Conservation (phyloP, 2,888 invertebrate species). For the Creontiades dilutus region DNA sequence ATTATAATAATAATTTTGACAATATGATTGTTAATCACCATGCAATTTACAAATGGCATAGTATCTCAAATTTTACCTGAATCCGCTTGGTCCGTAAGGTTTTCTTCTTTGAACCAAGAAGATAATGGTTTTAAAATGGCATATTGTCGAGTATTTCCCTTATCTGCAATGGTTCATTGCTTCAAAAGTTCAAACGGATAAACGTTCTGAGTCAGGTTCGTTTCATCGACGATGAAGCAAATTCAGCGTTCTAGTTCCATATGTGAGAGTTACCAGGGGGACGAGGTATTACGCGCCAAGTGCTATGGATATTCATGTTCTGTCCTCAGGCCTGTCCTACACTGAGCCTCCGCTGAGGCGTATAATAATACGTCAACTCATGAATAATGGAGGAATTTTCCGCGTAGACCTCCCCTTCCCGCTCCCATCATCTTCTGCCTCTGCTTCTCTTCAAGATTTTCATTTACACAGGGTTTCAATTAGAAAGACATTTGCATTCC, state of each 20-base stretch:
- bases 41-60: too few relatives aligned
- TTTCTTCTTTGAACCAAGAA: too few relatives aligned
- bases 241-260: background rate
- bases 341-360: slow-evolving; percentile 32
- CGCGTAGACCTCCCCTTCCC: background rate
- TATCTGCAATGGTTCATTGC: too few relatives aligned
- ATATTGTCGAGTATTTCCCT: too few relatives aligned
- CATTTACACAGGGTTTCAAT: slow-evolving; percentile 50
- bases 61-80: too few relatives aligned
- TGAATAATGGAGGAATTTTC: slow-evolving; percentile 47
- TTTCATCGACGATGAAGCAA: background rate
- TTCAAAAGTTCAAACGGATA: too few relatives aligned
- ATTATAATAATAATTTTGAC: too few relatives aligned
- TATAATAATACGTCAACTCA: slow-evolving; percentile 50
- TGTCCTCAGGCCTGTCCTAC: slow-evolving; percentile 33
- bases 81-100: too few relatives aligned
- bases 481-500: slow-evolving; percentile 48
- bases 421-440: background rate
- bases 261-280: slow-evolving; percentile 3
- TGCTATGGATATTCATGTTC: slow-evolving; percentile 44
- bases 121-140: too few relatives aligned
- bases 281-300: slow-evolving; percentile 28
- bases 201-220: too few relatives aligned
- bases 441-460: slow-evolving; percentile 36
- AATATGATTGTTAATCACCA: too few relatives aligned